phyloP scores from a whole-genome alignment of 2,113 vertebrate genomes.

The Corythornis madagascariensis region DNA sequence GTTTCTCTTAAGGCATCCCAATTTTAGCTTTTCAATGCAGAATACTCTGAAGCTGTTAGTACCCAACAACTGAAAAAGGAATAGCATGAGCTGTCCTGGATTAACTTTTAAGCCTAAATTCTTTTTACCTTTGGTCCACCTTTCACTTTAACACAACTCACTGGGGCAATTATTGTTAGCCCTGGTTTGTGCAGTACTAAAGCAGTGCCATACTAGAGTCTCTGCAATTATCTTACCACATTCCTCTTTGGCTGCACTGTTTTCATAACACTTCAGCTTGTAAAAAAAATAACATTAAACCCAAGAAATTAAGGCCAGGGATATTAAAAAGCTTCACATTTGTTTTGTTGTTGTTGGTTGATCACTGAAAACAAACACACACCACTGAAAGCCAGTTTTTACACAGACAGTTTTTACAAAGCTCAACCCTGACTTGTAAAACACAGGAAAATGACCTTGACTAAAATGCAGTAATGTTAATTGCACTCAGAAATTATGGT shows the following conservation, averaged over 20 bases:
- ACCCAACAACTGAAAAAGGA: background rate
- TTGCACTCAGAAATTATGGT: background rate
- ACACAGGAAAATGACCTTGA: background rate
- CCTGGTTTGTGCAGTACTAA: background rate
- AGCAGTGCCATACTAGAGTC: background rate
- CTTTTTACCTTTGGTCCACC: background rate
- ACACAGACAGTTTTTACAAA: background rate
- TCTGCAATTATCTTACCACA: background rate
- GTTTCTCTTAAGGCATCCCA: background rate
- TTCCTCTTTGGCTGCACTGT: background rate
- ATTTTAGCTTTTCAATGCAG: background rate
- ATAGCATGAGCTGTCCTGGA: background rate
- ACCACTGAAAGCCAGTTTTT: background rate
- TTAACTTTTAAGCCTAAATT: background rate
- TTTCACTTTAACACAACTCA: too few relatives aligned
- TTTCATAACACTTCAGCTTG: background rate
- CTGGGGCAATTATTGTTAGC: background rate
- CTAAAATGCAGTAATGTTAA: background rate
- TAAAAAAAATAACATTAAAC: background rate
- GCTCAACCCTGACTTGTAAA: background rate
- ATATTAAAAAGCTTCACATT: background rate
- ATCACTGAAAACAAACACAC: background rate
- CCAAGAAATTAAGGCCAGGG: background rate
- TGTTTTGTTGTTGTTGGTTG: too few relatives aligned
- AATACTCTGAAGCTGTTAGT: background rate